phyloP scores from a whole-genome alignment of 2,113 vertebrate genomes.

The Sorex araneus region DNA sequence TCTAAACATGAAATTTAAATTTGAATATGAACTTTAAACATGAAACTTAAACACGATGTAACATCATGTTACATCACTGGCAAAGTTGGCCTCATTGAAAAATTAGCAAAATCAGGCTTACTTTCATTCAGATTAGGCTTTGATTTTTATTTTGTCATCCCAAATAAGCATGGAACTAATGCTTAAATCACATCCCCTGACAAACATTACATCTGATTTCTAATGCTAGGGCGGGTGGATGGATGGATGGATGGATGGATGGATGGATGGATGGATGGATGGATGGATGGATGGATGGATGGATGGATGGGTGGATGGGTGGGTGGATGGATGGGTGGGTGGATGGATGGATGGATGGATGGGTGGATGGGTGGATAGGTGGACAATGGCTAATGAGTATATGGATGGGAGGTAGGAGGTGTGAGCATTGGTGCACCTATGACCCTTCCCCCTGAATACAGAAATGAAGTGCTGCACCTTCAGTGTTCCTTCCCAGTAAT shows the following conservation, averaged over 20 bases:
- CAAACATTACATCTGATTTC: slow-evolving; percentile 55
- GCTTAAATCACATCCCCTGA: background rate
- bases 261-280: no score
- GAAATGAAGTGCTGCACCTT: background rate
- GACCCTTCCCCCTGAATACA: no score
- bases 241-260: background rate
- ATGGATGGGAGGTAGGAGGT: no score
- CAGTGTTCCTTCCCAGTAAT: background rate
- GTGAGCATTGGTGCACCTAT: no score
- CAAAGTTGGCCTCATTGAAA: background rate
- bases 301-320: no score
- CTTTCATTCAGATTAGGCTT: slow-evolving; percentile 6
- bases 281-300: background rate
- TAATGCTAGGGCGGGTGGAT: background rate
- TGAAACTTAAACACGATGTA: no score
- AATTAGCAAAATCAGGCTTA: slow-evolving; percentile 65
- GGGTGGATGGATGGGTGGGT: no score
- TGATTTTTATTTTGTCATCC: slow-evolving; percentile 40
- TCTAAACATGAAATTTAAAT: no score
- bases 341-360: no score
- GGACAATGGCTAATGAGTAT: no score
- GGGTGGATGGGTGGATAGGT: background rate
- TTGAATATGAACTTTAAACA: no score
- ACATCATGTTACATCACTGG: background rate
- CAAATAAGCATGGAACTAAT: slow-evolving; percentile 6